Evolutionary conservation across 1,140 invertebrate genomes (phyloP).

Genomic region (Euura lappo): DNA sequence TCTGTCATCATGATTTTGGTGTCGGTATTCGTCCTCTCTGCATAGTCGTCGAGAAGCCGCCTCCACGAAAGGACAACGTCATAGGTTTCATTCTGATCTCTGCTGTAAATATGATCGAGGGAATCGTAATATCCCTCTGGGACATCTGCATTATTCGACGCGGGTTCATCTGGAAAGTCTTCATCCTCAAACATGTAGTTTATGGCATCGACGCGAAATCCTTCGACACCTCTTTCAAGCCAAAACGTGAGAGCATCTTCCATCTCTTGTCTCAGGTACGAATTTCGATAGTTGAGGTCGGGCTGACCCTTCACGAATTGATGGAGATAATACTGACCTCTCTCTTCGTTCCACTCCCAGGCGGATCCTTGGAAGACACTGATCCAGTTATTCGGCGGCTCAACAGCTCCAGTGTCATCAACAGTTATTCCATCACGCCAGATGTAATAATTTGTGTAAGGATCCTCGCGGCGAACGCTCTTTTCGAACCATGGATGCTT

Average conservation of each 20-base stretch:
- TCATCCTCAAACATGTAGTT: constrained; percentile 65
- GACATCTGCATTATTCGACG: constrained; percentile 51
- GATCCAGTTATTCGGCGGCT: constrained; percentile 50
- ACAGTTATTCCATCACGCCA: constrained; percentile 67
- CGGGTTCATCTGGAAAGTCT: constrained; percentile 64
- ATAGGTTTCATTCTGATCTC: constrained; percentile 66
- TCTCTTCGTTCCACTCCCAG: constrained; percentile 62
- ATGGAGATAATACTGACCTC: constrained; percentile 68
- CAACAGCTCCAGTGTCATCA: constrained; percentile 25
- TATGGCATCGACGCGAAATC: constrained; percentile 73
- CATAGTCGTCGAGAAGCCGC: constrained; percentile 63
- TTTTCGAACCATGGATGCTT: constrained; percentile 75
- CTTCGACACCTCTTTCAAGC: constrained; percentile 73
- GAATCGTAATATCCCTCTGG: constrained; percentile 63
- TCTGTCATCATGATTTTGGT: constrained; percentile 69
- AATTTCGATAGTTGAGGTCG: constrained; percentile 74
- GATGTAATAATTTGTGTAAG: constrained; percentile 74
- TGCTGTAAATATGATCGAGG: constrained; percentile 68
- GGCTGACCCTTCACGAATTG: constrained; percentile 69
- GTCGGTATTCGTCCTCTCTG: constrained; percentile 47
- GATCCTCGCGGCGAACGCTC: constrained; percentile 62
- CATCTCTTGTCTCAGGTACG: constrained; percentile 64
- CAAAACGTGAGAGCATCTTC: constrained; percentile 66
- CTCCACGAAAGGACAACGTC: constrained; percentile 69
- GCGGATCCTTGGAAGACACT: constrained; percentile 56